Percentiles rank a stretch among this genome's conserved stretches.
Conservation (phyloP, 2,888 invertebrate genomes). For the Tortrix viridana region DNA sequence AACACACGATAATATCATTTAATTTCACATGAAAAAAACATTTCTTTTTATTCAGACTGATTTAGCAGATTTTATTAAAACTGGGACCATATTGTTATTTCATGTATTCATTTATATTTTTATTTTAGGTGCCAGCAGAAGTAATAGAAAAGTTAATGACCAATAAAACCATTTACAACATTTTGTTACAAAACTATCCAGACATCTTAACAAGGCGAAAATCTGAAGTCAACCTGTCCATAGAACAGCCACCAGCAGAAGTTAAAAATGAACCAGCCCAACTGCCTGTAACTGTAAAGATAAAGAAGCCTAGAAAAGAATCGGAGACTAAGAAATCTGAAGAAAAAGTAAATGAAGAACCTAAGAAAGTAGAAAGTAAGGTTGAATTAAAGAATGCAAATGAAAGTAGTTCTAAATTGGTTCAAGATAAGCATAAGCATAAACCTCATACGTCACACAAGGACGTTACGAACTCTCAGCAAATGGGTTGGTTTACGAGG, state of each 20-base stretch:
- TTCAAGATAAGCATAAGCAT: constrained; percentile 34
- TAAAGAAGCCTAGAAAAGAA: constrained; percentile 43
- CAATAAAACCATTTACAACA: constrained; percentile 87
- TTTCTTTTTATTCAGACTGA: too few relatives aligned
- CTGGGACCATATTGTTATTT: not conserved
- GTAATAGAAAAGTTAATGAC: constrained; percentile 86
- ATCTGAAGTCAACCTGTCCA: constrained; percentile 83
- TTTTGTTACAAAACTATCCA: constrained; percentile 89
- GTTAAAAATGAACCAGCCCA: constrained; percentile 60
- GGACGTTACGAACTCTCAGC: constrained; percentile 38
- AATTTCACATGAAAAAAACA: too few relatives aligned
- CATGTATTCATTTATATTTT: not conserved
- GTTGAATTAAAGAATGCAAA: constrained; percentile 1
- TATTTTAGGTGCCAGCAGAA: constrained; percentile 87
- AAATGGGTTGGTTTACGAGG: constrained; percentile 62
- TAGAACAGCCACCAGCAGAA: constrained; percentile 49
- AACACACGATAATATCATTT: too few relatives aligned
- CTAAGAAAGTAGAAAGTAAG: constrained; percentile 42
- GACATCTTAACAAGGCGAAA: constrained; percentile 85
- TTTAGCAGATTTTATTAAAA: not conserved
- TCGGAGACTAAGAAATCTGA: constrained; percentile 25
- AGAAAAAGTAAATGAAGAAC: constrained; percentile 37
- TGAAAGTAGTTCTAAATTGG: constrained; percentile 17
- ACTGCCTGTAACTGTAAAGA: constrained; percentile 56
- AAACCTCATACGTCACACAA: constrained; percentile 38